These are phyloP conservation scores for Pseudococcus viburni DNA, from an alignment of 2,888 invertebrate genomes.

Conservation along the genomic window DNA sequence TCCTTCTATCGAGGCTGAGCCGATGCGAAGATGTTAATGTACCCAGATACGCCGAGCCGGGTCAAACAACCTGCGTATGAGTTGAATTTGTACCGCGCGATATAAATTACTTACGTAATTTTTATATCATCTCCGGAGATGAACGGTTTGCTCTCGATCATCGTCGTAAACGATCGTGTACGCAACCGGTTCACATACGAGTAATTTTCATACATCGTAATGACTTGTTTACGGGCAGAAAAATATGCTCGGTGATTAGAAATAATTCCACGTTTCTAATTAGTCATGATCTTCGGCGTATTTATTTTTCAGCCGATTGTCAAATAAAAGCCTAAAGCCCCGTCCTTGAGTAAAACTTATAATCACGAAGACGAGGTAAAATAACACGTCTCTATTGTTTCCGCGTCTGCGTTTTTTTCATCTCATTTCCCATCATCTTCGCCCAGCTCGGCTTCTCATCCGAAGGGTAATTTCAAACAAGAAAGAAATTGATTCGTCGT, in stretches of 20 bases:
- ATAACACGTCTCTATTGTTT: not conserved
- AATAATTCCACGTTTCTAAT: constrained; percentile 12
- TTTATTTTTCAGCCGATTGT: constrained; percentile 13
- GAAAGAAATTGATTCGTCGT: not conserved
- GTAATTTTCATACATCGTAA: not conserved
- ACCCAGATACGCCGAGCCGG: not conserved
- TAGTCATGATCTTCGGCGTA: not conserved
- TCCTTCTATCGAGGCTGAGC: not conserved
- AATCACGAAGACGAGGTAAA: not conserved
- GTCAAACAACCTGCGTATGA: not conserved
- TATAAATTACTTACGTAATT: not conserved
- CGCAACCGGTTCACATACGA: not conserved
- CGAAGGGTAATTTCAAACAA: not conserved
- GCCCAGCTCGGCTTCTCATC: not conserved
- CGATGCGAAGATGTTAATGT: constrained; percentile 38
- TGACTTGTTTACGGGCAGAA: not conserved
- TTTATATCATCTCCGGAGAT: not conserved
- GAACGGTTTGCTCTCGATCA: not conserved
- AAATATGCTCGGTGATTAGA: not conserved
- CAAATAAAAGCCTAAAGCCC: constrained; percentile 1
- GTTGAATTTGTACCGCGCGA: not conserved
- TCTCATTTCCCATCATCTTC: not conserved
- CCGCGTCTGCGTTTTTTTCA: not conserved
- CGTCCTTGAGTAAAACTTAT: not conserved
- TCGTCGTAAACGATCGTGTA: not conserved